Evolutionary conservation across 2,113 vertebrate species (phyloP), one percentile per base, ranked within the genome.

Genomic region (Burhinus bistriatus): DNA sequence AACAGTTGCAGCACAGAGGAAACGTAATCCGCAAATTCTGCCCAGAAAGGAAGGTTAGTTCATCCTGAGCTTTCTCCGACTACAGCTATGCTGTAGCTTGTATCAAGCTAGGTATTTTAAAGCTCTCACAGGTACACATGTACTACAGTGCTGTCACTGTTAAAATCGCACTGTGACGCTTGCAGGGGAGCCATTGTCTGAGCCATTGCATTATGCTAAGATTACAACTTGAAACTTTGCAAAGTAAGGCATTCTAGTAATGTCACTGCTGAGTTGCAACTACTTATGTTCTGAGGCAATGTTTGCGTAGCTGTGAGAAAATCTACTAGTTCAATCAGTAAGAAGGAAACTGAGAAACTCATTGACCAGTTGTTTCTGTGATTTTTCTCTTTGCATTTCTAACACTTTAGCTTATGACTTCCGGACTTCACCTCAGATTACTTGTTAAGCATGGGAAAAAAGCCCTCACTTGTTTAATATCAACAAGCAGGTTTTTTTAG

Each of bases 1-100:
- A 91, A 49, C 30, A 59, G 84, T 57, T 94, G 95, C 95, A 91
- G 95, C 90, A 72, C 87, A 93, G 81, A 89, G 55, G 51, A 90
- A 79, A 94, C 0, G 3, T 40, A 83, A 87, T 94, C 73, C 23
- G 40, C 58, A 94, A 72, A 83, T 96, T 73, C 73, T 90, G 62
- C 73, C 70, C 87, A 83, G 70, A 72, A 79, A n/a, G 29, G 62
- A 86, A 66, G 26, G 40, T 76, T 64, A 45, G 40, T 79, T 93
- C 66, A 75, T 83, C 44, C 57, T 27, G 72, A 91, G 47, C 62
- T 78, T 38, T 58, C n/a, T 89, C 75, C 0, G 1, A 52, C 49
- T 87, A 55, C 34, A 83, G 82, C 87, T 95, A 6, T 69, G 54
- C 54, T 91, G 34, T 72, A 89, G 78, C 66, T 94, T 64, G 29